These are phyloP conservation scores for Caenorhabditis virilis DNA, from an alignment of 2,888 invertebrate species.

Conservation along the genomic window DNA sequence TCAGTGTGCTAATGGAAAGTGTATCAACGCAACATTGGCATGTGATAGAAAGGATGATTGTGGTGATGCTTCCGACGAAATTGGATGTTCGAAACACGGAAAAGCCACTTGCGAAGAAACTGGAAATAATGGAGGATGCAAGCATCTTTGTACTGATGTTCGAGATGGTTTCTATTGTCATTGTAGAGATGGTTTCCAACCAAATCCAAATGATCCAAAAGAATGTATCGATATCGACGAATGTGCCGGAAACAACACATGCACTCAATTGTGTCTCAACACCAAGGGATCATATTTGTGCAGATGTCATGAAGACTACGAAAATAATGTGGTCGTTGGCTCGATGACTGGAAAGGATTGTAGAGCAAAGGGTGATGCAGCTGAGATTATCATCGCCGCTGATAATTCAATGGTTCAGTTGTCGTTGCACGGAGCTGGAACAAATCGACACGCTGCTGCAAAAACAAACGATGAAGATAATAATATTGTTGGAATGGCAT, in stretches of 20 bases:
- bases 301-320: slow-evolving; percentile 76
- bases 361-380: slow-evolving; percentile 61
- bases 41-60: slow-evolving; percentile 68
- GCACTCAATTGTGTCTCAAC: slow-evolving; percentile 91
- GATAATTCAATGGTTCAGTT: slow-evolving; percentile 62
- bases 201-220: slow-evolving; percentile 60
- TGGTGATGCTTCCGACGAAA: slow-evolving; percentile 80
- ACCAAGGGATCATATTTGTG: slow-evolving; percentile 88
- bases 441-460: slow-evolving; percentile 63
- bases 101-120: slow-evolving; percentile 57
- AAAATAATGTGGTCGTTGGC: slow-evolving; percentile 67
- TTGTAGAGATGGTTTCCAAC: slow-evolving; percentile 80
- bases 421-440: slow-evolving; percentile 56
- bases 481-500: slow-evolving; percentile 86
- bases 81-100: slow-evolving; percentile 77
- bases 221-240: slow-evolving; percentile 70
- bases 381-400: slow-evolving; percentile 60
- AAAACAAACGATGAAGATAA: slow-evolving; percentile 76
- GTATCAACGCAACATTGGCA: slow-evolving; percentile 73
- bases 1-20: slow-evolving; percentile 73
- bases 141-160: slow-evolving; percentile 82
- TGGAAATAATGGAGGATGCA: slow-evolving; percentile 88
- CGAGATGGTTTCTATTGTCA: slow-evolving; percentile 49
- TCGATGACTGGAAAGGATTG: slow-evolving; percentile 69
- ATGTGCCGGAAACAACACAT: slow-evolving; percentile 77